A percentile compares a stretch with the other conserved stretches of the same genome.
Conservation (phyloP, 2,888 invertebrate species). For the Rhingia campestris region DNA sequence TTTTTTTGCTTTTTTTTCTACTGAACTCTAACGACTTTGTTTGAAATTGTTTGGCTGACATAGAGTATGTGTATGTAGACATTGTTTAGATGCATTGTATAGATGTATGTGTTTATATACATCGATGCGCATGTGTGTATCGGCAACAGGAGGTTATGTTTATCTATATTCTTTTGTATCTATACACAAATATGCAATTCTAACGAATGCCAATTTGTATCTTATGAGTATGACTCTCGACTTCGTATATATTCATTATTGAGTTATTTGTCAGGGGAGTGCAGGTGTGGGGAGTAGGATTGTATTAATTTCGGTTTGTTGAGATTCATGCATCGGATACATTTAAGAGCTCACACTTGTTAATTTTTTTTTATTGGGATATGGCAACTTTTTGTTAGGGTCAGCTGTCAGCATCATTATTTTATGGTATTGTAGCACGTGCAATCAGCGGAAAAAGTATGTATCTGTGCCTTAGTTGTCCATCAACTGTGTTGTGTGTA, state of each 20-base stretch:
- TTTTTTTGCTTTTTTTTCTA: conserved; percentile 14
- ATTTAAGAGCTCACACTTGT: conserved; percentile 36
- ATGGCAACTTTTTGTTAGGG: conserved; percentile 21
- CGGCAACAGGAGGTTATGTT: conserved; percentile 21
- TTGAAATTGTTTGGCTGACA: conserved; percentile 49
- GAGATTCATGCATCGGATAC: conserved; percentile 71
- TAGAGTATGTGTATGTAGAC: conserved; percentile 60
- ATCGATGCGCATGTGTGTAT: conserved; percentile 68
- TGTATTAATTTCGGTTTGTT: conserved; percentile 37
- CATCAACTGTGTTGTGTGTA: conserved; percentile 59
- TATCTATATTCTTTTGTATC: conserved; percentile 23
- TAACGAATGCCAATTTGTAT: conserved; percentile 27
- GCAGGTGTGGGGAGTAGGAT: conserved; percentile 17
- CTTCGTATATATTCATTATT: neutral
- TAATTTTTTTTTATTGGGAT: conserved; percentile 2
- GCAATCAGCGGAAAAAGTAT: conserved; percentile 16
- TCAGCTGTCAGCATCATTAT: conserved; percentile 54
- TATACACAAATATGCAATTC: neutral
- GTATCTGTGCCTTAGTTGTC: no score
- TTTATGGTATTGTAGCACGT: conserved; percentile 31
- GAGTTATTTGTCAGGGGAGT: neutral
- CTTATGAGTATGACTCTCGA: neutral
- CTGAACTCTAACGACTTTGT: conserved; percentile 1
- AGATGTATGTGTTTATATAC: conserved; percentile 74
- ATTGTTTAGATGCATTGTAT: conserved; percentile 73